phyloP scores from a whole-genome alignment of 2,888 invertebrate genomes.

The Rhagonycha lutea region DNA sequence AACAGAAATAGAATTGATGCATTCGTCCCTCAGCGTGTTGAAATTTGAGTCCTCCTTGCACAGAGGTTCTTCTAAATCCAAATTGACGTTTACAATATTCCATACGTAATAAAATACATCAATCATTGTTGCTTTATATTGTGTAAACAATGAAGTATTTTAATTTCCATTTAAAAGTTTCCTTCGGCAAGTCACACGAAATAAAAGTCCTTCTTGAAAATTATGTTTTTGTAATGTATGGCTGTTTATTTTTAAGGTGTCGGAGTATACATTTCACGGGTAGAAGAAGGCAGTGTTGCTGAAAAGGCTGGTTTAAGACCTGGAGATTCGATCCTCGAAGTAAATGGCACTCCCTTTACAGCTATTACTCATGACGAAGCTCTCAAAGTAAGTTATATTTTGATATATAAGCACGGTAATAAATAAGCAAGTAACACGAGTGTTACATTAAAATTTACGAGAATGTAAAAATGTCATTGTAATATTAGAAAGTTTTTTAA shows the following conservation, averaged over 20 bases:
- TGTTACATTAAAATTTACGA: background rate
- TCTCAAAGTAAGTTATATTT: conserved; percentile 70
- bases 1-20: too few species aligned
- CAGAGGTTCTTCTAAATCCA: too few species aligned
- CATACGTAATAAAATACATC: background rate
- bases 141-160: background rate
- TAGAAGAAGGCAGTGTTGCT: conserved; percentile 88
- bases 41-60: too few species aligned
- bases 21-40: too few species aligned
- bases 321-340: conserved; percentile 93
- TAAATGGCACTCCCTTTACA: conserved; percentile 91
- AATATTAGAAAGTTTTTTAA: background rate
- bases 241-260: conserved; percentile 60
- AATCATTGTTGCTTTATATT: background rate
- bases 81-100: too few species aligned
- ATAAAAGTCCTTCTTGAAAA: background rate
- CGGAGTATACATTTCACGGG: conserved; percentile 89
- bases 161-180: background rate
- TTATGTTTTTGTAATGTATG: background rate
- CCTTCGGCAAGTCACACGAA: background rate
- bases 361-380: conserved; percentile 93
- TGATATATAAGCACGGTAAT: background rate
- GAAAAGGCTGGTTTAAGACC: conserved; percentile 86
- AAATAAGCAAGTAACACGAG: background rate
- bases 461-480: background rate